Evolutionary conservation across 2,888 invertebrate species (phyloP), one percentile per base, ranked within the genome.

Genomic region (Stictocephala bisonia): DNA sequence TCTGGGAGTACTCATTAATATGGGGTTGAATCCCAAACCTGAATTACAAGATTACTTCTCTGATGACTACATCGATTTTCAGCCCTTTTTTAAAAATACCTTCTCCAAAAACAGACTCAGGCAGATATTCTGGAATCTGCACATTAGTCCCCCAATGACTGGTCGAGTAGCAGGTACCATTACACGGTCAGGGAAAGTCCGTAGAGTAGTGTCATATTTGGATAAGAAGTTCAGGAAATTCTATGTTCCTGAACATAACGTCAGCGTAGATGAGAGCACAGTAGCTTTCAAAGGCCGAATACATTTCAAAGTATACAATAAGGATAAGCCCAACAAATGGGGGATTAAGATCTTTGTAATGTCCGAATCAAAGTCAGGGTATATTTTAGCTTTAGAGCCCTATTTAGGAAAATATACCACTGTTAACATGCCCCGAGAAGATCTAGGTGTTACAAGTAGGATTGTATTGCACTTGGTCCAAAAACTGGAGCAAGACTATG

Each of bases 251-350:
- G 1, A 11, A 9, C 2, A 67, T 1, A 48, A 67, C 1, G 48
- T 67, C 11, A 67, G 67, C 11, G 56, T 70, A 20, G 56, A 70
- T 35, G 70, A 70, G 15, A 20, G 35, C 13, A 70, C 53, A 27
- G 56, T 70, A 11, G 70, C 24, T 24, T 70, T 70, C 40, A 70
- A 70, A 40, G 53, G 70, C n/a, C n/a, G n/a, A n/a, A n/a, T n/a
- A n/a, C n/a, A n/a, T n/a, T n/a, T n/a, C n/a, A n/a, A n/a, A n/a
- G n/a, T n/a, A n/a, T n/a, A n/a, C n/a, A n/a, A n/a, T n/a, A n/a
- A n/a, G n/a, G n/a, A n/a, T n/a, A n/a, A n/a, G n/a, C n/a, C 60
- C 1, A 71, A 26, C 1, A 64, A 71, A 71, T 64, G 71, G 71
- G 64, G 71, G 11, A 26, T 71, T 2, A 71, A 44, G 11, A 31